Evolutionary conservation across 2,888 invertebrate species (phyloP).

Genomic region (Cephus pulcher): DNA sequence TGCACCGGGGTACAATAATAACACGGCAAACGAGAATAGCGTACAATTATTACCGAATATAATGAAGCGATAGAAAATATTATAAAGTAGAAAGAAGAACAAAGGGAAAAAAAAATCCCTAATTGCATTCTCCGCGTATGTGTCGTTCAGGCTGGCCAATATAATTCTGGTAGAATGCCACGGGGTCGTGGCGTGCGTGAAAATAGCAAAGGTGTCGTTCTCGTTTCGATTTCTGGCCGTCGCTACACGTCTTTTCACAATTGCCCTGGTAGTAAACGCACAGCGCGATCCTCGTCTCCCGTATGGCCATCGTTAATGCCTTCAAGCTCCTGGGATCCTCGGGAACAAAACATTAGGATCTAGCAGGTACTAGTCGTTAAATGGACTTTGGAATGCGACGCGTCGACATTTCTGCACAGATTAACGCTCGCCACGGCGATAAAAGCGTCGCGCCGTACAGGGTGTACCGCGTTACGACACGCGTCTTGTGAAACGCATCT

Average conservation of each 20-base stretch:
- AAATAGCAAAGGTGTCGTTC: not conserved
- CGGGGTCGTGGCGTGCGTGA: conserved; percentile 20
- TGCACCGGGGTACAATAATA: not conserved
- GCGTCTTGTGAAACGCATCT: conserved; percentile 12
- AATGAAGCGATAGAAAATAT: not conserved
- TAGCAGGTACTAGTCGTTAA: conserved; percentile 28
- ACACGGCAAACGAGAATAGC: not conserved
- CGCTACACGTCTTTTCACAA: not conserved
- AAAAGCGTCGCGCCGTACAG: not conserved
- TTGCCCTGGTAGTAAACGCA: not conserved
- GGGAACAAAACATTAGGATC: not conserved
- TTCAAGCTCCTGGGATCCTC: not conserved
- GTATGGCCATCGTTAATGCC: not conserved
- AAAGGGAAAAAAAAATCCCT: not conserved
- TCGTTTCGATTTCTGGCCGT: not conserved
- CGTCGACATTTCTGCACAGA: conserved; percentile 32
- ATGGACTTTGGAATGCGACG: conserved; percentile 38
- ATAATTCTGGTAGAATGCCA: conserved; percentile 37
- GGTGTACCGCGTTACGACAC: conserved; percentile 12
- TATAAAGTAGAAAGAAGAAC: not conserved
- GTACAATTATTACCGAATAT: not conserved
- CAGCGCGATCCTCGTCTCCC: not conserved
- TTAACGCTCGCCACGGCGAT: not conserved
- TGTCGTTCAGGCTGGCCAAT: not conserved
- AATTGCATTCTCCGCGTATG: not conserved